Percentiles rank a stretch among this genome's conserved stretches.
Conservation (phyloP, 2,888 invertebrate genomes). For the Hoplodrina ambigua region DNA sequence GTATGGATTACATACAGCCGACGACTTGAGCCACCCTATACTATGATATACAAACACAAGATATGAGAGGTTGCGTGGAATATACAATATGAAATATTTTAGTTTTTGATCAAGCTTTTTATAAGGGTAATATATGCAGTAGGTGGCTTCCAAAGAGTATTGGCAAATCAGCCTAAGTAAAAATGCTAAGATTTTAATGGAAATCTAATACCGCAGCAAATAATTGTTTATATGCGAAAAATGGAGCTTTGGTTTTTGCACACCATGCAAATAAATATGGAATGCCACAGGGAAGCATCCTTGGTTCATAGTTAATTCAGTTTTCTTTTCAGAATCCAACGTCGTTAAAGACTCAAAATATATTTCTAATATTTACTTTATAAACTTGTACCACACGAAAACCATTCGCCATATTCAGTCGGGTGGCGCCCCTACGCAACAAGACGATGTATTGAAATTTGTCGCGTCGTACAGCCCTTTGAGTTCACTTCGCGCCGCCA, state of each 20-base stretch:
- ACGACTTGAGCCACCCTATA: conserved; percentile 81
- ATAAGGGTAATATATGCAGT: neutral
- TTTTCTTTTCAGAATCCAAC: neutral
- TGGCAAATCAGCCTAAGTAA: neutral
- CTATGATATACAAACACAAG: conserved; percentile 62
- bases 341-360: neutral
- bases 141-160: neutral
- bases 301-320: neutral
- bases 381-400: conserved; percentile 65
- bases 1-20: conserved; percentile 84
- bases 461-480: conserved; percentile 74
- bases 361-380: conserved; percentile 6
- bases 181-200: neutral
- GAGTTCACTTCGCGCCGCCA: conserved; percentile 65
- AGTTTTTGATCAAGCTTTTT: conserved; percentile 3
- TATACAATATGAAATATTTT: neutral
- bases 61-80: conserved; percentile 60
- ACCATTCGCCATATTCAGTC: conserved; percentile 76
- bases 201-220: neutral
- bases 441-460: conserved; percentile 86
- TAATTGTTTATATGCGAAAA: neutral
- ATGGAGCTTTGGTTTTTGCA: neutral
- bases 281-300: conserved; percentile 2
- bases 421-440: conserved; percentile 74
- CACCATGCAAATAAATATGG: neutral